Evolutionary conservation across 2,113 vertebrate species (phyloP).

Genomic region (Empidonax alnorum): DNA sequence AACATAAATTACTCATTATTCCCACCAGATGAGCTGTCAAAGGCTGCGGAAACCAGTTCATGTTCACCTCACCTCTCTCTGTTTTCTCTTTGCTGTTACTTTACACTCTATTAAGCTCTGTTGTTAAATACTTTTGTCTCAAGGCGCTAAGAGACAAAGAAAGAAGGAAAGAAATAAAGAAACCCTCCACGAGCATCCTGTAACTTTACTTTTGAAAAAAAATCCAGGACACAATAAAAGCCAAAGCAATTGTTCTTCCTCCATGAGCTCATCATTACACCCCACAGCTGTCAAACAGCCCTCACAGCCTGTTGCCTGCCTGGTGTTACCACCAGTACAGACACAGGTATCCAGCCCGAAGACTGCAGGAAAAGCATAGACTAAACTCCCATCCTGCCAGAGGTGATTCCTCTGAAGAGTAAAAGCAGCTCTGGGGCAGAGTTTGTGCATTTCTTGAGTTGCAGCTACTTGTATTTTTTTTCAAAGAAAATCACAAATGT

Average conservation of each 20-base stretch:
- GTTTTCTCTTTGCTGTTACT: not conserved
- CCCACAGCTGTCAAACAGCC: not conserved
- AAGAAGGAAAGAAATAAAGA: not conserved
- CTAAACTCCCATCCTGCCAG: not conserved
- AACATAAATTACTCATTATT: slow-evolving; percentile 65
- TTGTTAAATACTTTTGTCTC: slow-evolving; percentile 18
- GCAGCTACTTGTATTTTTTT: not conserved
- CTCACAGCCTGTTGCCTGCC: not conserved
- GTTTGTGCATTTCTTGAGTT: not conserved
- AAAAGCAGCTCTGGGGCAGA: not conserved
- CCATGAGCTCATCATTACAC: not conserved
- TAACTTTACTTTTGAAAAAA: not conserved
- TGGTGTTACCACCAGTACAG: not conserved
- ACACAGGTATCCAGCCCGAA: not conserved
- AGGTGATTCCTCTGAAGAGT: not conserved
- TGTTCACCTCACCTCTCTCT: slow-evolving; percentile 27
- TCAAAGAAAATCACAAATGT: not conserved
- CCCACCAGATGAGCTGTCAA: slow-evolving; percentile 60
- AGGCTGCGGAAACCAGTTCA: slow-evolving; percentile 37
- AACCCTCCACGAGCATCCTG: not conserved
- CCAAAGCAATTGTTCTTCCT: not conserved
- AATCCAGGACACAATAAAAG: not conserved
- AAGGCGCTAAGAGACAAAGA: not conserved
- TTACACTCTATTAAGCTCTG: slow-evolving; percentile 2
- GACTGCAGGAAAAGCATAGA: not conserved